Evolutionary conservation across 2,113 vertebrate species (phyloP), one percentile per base, ranked within the genome.

Genomic region (Oreochromis tanganicae): DNA sequence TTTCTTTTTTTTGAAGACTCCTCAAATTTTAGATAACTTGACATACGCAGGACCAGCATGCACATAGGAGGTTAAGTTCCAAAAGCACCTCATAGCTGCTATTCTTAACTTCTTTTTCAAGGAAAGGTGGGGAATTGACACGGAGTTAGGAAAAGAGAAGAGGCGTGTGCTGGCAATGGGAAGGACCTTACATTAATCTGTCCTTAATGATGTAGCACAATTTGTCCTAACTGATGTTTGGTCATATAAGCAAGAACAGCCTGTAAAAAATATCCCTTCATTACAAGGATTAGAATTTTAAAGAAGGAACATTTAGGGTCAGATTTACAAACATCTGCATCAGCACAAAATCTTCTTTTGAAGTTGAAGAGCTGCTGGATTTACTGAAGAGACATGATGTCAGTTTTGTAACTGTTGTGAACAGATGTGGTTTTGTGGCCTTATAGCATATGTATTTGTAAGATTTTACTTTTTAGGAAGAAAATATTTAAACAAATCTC

Each of bases 41-140:
- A 59, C 24, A 59, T 16, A 29, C 0, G 3, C 13, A 59, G 13
- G 13, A 59, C 4, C 24, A 57, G 0, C 24, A 0, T 9, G 7
- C 56, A 59, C 27, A 29, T 0, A 29, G 56, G 1, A 59, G 56
- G 56, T 29, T 59, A 59, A 16, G 27, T 59, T 16, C 0, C 27
- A 16, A 59, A 59, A 29, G 27, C 13, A 59, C 7, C 56, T 59
- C 13, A 29, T 56, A 13, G 54, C 6, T 56, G 21, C 54, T 56
- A 24, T 57, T 29, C 0, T 16, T 0, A 57, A 57, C 55, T 0
- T 27, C 0, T 57, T 57, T 57, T 57, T 57, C 7, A 57, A 57
- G 56, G 2, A 57, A 27, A 57, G 55, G 0, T 57, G 55, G 6
- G 55, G 24, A 57, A 14, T 27, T 57, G 55, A 27, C 24, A 8